Conservation (phyloP, 2,797 vertebrate species). For the Amphiprion clarkii region DNA sequence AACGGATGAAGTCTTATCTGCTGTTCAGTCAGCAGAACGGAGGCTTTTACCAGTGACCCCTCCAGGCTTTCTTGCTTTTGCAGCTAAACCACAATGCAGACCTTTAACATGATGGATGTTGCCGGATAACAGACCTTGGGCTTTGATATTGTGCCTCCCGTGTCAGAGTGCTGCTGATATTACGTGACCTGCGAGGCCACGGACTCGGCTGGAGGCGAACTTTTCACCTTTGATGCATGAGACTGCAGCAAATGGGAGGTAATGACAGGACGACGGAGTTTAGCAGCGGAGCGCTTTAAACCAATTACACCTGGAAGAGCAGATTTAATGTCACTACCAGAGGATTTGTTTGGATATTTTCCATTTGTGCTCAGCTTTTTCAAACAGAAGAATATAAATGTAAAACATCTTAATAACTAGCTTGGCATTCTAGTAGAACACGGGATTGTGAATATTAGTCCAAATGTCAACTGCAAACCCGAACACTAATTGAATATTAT, state of each 20-base stretch:
- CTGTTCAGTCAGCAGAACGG: constrained; percentile 71
- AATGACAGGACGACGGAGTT: neutral
- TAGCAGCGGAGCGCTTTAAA: neutral
- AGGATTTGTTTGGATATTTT: too few relatives aligned
- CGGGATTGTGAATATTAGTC: too few relatives aligned
- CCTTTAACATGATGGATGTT: constrained; percentile 73
- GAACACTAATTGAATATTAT: too few relatives aligned
- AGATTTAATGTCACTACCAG: too few relatives aligned
- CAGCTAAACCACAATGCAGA: constrained; percentile 59
- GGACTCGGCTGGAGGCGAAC: constrained; percentile 18
- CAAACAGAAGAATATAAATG: too few relatives aligned
- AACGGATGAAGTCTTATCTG: constrained; percentile 48
- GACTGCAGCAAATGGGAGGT: neutral
- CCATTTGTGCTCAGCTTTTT: too few relatives aligned
- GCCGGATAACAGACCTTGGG: constrained; percentile 38
- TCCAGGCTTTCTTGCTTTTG: constrained; percentile 43
- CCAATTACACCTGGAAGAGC: neutral
- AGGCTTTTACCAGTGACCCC: constrained; percentile 68
- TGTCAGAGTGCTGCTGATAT: constrained; percentile 50
- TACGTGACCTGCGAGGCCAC: constrained; percentile 7
- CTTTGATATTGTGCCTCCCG: constrained; percentile 43
- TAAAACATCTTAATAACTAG: too few relatives aligned
- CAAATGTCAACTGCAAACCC: too few relatives aligned
- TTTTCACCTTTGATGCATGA: constrained; percentile 23
- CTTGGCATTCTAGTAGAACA: too few relatives aligned